A percentile compares a stretch with the other conserved stretches of the same genome.
Evolutionary conservation across 2,888 invertebrate genomes (phyloP).

Genomic region (Caenorhabditis wallacei): DNA sequence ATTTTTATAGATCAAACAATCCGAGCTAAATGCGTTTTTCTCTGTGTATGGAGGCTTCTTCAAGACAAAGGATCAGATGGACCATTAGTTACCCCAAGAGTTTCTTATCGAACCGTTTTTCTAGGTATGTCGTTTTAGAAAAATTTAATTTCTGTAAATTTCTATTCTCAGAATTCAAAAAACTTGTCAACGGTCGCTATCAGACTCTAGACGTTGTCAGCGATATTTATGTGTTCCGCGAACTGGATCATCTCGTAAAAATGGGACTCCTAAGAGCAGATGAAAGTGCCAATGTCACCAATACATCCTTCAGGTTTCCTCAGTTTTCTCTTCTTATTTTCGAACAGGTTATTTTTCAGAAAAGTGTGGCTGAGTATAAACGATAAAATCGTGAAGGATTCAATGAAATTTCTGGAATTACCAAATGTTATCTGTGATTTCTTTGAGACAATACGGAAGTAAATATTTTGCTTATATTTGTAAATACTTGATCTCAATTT

Average conservation of each 20-base stretch:
- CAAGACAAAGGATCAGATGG: slow-evolving; percentile 26
- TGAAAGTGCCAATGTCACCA: slow-evolving; percentile 39
- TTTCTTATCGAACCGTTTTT: slow-evolving; percentile 56
- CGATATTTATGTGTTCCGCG: slow-evolving; percentile 59
- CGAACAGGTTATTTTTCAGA: slow-evolving; percentile 24
- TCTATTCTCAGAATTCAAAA: slow-evolving; percentile 55
- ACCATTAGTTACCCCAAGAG: not conserved
- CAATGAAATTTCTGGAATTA: slow-evolving; percentile 34
- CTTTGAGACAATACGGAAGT: slow-evolving; percentile 35
- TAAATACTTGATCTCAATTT: not conserved
- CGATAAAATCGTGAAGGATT: slow-evolving; percentile 29
- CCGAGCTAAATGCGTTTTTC: slow-evolving; percentile 52
- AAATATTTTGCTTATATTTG: not conserved
- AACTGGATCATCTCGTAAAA: slow-evolving; percentile 61
- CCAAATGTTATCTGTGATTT: slow-evolving; percentile 40
- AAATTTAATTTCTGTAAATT: not conserved
- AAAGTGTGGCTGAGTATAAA: slow-evolving; percentile 59
- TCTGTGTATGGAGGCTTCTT: slow-evolving; percentile 49
- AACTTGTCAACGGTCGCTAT: slow-evolving; percentile 38
- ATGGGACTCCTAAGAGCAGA: slow-evolving; percentile 56
- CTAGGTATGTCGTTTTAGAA: slow-evolving; percentile 48
- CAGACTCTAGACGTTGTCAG: slow-evolving; percentile 32
- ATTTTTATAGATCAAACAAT: slow-evolving; percentile 51
- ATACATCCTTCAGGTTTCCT: slow-evolving; percentile 56
- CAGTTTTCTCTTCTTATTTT: not conserved